Percentiles rank a stretch among this genome's conserved stretches.
Conservation (phyloP, 1,140 invertebrate species). For the Nephotettix cincticeps region DNA sequence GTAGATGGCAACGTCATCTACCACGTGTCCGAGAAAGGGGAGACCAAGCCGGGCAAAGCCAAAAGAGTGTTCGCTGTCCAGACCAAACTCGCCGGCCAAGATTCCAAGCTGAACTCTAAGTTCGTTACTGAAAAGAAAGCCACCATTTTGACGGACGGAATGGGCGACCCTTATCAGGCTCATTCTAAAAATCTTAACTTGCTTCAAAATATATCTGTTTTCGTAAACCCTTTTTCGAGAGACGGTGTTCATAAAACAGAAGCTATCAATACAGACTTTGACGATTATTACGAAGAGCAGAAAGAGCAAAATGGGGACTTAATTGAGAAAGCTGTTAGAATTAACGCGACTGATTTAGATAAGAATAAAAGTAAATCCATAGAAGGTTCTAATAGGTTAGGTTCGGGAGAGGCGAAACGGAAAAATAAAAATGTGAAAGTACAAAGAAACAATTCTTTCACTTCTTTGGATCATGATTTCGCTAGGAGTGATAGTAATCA, state of each 20-base stretch:
- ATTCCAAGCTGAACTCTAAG: constrained; percentile 43
- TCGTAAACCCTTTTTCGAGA: constrained; percentile 56
- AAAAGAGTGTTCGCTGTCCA: constrained; percentile 49
- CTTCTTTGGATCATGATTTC: constrained; percentile 34
- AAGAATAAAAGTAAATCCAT: constrained; percentile 29
- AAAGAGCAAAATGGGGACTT: constrained; percentile 26
- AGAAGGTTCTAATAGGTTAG: constrained; percentile 23
- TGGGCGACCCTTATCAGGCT: constrained; percentile 26
- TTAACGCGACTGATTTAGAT: constrained; percentile 23
- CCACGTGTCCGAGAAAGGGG: constrained; percentile 56
- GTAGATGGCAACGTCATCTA: constrained; percentile 85
- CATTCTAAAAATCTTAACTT: constrained; percentile 53
- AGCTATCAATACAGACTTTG: constrained; percentile 42
- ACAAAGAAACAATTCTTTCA: constrained; percentile 37
- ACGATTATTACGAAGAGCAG: constrained; percentile 42
- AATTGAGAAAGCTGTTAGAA: constrained; percentile 19
- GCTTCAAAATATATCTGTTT: constrained; percentile 53
- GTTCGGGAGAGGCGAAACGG: background rate
- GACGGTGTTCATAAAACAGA: constrained; percentile 26
- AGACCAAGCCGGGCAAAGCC: constrained; percentile 16
- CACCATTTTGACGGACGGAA: constrained; percentile 52
- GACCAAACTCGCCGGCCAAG: constrained; percentile 49
- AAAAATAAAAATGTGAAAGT: constrained; percentile 10
- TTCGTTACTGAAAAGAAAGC: constrained; percentile 55
- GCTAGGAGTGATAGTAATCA: constrained; percentile 30